These are phyloP conservation scores for Tetragonula carbonaria DNA, from an alignment of 2,888 invertebrate genomes.

Conservation along the genomic window DNA sequence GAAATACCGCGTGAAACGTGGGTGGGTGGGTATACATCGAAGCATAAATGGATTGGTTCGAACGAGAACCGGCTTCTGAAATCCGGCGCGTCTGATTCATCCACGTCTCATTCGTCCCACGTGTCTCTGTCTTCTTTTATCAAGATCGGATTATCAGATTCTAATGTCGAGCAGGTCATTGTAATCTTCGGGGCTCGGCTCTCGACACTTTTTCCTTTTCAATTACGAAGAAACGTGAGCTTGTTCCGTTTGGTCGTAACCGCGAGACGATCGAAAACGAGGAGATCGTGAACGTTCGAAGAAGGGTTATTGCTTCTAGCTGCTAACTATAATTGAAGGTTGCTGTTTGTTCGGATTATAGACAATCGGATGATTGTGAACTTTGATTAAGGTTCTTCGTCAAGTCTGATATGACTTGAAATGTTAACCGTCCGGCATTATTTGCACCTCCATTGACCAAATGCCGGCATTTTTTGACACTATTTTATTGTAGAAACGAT, in stretches of 20 bases:
- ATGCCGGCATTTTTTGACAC: too few species aligned
- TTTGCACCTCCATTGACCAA: too few species aligned
- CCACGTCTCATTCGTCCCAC: conserved; percentile 52
- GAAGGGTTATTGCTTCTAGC: neutral
- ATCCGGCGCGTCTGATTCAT: conserved; percentile 69
- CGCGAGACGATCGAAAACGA: neutral
- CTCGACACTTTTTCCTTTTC: neutral
- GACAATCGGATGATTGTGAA: neutral
- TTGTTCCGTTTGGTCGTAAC: neutral
- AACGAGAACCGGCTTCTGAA: conserved; percentile 60
- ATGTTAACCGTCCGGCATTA: too few species aligned
- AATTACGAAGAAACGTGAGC: neutral
- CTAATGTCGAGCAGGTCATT: conserved; percentile 24
- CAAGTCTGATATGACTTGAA: too few species aligned
- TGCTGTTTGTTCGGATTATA: neutral
- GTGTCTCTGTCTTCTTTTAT: conserved; percentile 21
- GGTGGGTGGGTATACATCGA: conserved; percentile 58
- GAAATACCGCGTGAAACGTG: conserved; percentile 75
- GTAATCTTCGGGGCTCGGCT: neutral
- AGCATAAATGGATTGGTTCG: conserved; percentile 75
- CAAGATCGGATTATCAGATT: conserved; percentile 18
- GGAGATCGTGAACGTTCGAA: neutral
- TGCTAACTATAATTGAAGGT: neutral
- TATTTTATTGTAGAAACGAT: too few species aligned
- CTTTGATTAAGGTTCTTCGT: neutral